These are phyloP conservation scores for Dryomyza anilis DNA, from an alignment of 2,888 invertebrate species.

Conservation along the genomic window DNA sequence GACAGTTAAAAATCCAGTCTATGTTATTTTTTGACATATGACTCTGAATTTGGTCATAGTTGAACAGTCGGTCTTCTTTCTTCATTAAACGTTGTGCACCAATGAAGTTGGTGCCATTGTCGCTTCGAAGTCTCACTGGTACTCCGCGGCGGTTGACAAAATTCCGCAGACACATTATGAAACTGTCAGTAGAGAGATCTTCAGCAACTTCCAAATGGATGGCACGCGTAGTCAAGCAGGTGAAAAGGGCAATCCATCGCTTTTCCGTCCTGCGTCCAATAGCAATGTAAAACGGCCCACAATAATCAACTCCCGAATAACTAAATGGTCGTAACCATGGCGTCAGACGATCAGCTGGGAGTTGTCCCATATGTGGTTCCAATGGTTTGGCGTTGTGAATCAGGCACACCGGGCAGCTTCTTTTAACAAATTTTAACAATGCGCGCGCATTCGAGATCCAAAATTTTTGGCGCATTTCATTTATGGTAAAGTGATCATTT, in stretches of 20 bases:
- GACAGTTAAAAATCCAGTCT: conserved; percentile 35
- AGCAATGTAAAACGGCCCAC: conserved; percentile 18
- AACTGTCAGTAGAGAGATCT: conserved; percentile 7
- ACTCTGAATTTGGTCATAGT: neutral
- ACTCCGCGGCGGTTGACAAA: conserved; percentile 21
- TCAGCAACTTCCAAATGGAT: conserved; percentile 15
- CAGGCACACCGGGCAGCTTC: too few relatives aligned
- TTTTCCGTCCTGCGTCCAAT: conserved; percentile 15
- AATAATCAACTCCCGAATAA: conserved; percentile 33
- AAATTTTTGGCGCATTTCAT: too few relatives aligned
- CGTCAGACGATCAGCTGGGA: conserved; percentile 30
- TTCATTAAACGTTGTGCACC: conserved; percentile 19
- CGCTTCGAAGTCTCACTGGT: conserved; percentile 27
- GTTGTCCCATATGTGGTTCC: conserved; percentile 28
- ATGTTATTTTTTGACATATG: conserved; percentile 13
- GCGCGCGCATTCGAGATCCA: too few relatives aligned
- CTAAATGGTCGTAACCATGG: conserved; percentile 32
- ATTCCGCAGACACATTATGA: neutral
- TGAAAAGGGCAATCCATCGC: conserved; percentile 23
- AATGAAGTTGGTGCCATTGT: conserved; percentile 28
- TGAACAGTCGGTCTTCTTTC: neutral
- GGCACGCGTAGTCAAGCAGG: conserved; percentile 12
- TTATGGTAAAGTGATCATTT: neutral
- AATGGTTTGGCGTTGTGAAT: neutral
- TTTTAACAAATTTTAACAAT: too few relatives aligned